These are phyloP conservation scores for Acanthochromis polyacanthus DNA, from an alignment of 2,113 vertebrate species.

Conservation along the genomic window DNA sequence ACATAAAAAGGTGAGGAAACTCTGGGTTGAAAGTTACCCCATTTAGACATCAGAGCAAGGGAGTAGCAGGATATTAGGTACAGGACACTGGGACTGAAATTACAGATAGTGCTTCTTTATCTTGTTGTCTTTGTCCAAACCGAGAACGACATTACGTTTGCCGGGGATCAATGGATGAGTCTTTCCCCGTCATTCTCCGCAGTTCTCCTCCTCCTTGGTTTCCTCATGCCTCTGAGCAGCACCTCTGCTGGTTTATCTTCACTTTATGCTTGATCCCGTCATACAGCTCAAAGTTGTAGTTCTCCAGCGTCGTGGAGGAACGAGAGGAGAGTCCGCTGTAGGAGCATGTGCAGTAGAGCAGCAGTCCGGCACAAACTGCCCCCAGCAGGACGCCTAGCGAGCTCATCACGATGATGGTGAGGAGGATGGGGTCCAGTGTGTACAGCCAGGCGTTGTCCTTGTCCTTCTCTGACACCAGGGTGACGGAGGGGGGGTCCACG, in stretches of 20 bases:
- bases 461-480: constrained; percentile 87
- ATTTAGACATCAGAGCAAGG: constrained; percentile 69
- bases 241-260: constrained; percentile 98
- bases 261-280: constrained; percentile 99
- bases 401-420: constrained; percentile 99
- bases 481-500: constrained; percentile 81
- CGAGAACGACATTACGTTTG: constrained; percentile 20
- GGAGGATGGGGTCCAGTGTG: constrained; percentile 96
- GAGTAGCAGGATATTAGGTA: constrained; percentile 33
- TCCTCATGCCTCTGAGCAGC: constrained; percentile 95
- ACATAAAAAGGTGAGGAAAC: constrained; percentile 29
- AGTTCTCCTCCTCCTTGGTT: not conserved
- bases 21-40: constrained; percentile 32
- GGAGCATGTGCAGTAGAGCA: constrained; percentile 97
- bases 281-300: constrained; percentile 98
- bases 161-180: not conserved
- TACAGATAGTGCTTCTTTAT: constrained; percentile 62
- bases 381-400: constrained; percentile 94
- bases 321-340: constrained; percentile 93
- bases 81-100: constrained; percentile 39
- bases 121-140: constrained; percentile 44
- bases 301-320: constrained; percentile 97
- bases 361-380: constrained; percentile 93
- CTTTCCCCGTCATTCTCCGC: not conserved
- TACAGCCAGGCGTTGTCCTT: constrained; percentile 95